Evolutionary conservation across 2,113 vertebrate genomes (phyloP).

Genomic region (Himantopus leucocephalus): DNA sequence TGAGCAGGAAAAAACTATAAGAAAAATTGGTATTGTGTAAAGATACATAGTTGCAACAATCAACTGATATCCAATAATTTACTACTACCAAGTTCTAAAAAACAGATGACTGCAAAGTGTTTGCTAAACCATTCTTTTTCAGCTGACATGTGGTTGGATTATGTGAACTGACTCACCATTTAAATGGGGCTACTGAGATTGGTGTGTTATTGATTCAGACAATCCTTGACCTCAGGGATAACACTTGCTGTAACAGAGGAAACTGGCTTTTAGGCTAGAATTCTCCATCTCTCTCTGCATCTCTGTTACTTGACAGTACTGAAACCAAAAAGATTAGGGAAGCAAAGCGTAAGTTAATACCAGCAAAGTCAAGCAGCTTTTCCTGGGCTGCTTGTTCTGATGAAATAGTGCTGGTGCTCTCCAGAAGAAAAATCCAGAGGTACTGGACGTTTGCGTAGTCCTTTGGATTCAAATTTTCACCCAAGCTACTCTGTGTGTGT

Average conservation of each 20-base stretch:
- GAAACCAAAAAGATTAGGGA: conserved; percentile 54
- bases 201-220: conserved; percentile 64
- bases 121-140: conserved; percentile 62
- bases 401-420: neutral
- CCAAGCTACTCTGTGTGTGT: neutral
- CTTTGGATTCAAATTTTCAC: neutral
- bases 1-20: conserved; percentile 20
- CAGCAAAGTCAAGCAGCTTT: conserved; percentile 22
- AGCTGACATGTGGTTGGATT: conserved; percentile 61
- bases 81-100: conserved; percentile 54
- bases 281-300: conserved; percentile 16
- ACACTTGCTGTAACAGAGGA: conserved; percentile 34
- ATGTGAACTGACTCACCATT: conserved; percentile 62
- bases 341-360: conserved; percentile 38
- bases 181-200: conserved; percentile 54
- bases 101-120: conserved; percentile 27
- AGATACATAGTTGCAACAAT: conserved; percentile 37
- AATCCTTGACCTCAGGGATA: conserved; percentile 62
- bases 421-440: neutral
- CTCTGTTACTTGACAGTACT: conserved; percentile 50
- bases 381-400: neutral
- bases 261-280: conserved; percentile 38
- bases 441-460: neutral
- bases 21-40: conserved; percentile 41
- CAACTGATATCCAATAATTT: conserved; percentile 57